These are phyloP conservation scores for Zaprionus inermis DNA, from an alignment of 1,140 invertebrate species.

Conservation along the genomic window DNA sequence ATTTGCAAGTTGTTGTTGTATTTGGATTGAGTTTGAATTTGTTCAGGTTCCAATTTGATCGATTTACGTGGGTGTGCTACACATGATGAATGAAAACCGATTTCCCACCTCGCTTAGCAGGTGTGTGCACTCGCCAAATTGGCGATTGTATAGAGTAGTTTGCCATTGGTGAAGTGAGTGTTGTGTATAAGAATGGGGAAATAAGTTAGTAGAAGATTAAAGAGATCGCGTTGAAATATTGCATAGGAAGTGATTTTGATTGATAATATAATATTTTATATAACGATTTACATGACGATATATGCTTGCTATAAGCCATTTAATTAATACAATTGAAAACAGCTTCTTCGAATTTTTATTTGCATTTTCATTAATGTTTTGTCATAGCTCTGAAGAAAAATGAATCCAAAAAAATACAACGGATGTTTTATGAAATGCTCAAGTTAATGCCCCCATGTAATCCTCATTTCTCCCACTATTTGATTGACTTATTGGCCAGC, in stretches of 20 bases:
- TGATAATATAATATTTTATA: too few relatives aligned
- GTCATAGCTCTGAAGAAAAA: background rate
- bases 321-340: too few relatives aligned
- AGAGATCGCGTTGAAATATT: too few relatives aligned
- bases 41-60: slow-evolving; percentile 5
- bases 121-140: background rate
- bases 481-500: background rate
- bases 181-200: background rate
- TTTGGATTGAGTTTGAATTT: slow-evolving; percentile 36
- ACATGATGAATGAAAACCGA: background rate
- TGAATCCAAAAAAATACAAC: background rate
- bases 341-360: background rate
- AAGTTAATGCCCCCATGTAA: background rate
- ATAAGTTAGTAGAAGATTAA: background rate
- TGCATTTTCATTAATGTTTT: background rate
- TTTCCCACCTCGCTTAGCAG: background rate
- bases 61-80: slow-evolving; percentile 11
- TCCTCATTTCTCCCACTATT: background rate
- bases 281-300: too few relatives aligned
- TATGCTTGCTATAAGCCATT: too few relatives aligned
- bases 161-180: background rate
- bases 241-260: too few relatives aligned
- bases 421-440: background rate
- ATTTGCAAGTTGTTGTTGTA: slow-evolving; percentile 64
- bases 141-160: background rate